Evolutionary conservation across 2,888 invertebrate genomes (phyloP), one percentile per base, ranked within the genome.

Genomic region (Cataglyphis albicans): DNA sequence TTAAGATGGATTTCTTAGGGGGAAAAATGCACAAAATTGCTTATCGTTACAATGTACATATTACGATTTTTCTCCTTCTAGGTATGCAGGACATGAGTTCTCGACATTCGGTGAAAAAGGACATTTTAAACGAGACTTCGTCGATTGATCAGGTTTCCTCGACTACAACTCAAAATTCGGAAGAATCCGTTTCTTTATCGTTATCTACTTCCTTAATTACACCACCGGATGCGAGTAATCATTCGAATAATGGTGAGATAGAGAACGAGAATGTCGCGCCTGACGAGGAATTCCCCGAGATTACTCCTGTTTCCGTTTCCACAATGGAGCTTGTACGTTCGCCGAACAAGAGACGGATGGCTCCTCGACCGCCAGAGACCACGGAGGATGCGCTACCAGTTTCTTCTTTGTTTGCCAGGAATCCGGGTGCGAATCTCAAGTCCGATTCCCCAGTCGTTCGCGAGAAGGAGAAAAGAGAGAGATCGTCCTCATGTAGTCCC

Each of bases 381-480:
- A 82, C 90, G 68, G 91, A 93, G 1, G 91, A 93, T 2, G 96
- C 96, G 88, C 94, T 94, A 59, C 94, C 95, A 1, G 95, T 93
- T 84, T 63, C 89, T 1, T 94, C 95, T 74, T 93, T 96, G 88
- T 97, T 96, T 94, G 96, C 96, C 90, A 95, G 96, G 93, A 97
- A 97, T 92, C 92, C 93, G 0, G 95, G 95, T 82, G 84, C 91
- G 1, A 95, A 94, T 88, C 72, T 95, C 86, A 97, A 96, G 87
- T 96, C 96, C 6, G 97, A 97, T 87, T 96, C 96, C 38, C 97
- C 97, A 0, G 96, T 97, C 6, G 96, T 97, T 0, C 95, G 97
- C 52, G 97, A 97, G 92, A 96, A 97, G 94, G 97, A 97, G 88
- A 97, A 97, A 93, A 95, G 97, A 10, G 97, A 97, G 91, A 95